Evolutionary conservation across 2,113 vertebrate species (phyloP), one percentile per base, ranked within the genome.

Genomic region (Oreocharis arfaki): DNA sequence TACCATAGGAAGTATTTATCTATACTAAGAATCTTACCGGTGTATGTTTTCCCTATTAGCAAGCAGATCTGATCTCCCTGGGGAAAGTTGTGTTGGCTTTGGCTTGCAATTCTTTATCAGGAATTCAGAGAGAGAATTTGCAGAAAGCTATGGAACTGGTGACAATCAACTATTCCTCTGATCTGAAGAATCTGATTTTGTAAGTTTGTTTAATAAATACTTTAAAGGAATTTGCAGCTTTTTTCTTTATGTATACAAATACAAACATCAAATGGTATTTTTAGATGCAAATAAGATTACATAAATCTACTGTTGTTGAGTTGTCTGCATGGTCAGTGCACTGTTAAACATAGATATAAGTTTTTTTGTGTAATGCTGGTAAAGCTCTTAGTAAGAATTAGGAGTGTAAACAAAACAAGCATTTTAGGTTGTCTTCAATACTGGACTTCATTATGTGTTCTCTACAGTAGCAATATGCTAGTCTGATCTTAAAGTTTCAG

Each of bases 141-240:
- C 99, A 99, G 98, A 99, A 99, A 97, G 99, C 99, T 92, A 99
- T 99, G 99, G 99, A 99, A 98, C 97, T 99, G 95, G 99, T 99
- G 98, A 99, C 99, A 96, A 99, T 99, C 97, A 99, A 99, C 98
- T 99, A 99, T 97, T 99, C 99, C 90, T 99, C 99, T 96, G 99
- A 99, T 98, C 98, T 99, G 98, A 99, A 99, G 98, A 99, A 99
- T 98, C 99, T 99, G 95, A 99, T 99, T 98, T 98, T 99, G 99
- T 99, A 98, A 98, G 99, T 97, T 95, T 84, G 24, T 14, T 46
- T 71, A 65, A 57, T 75, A 68, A 50, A n/a, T 33, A 8, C 61
- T 77, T 78, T 67, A 63, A 93, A 69, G 32, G n/a, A 49, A 59
- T 55, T 55, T 17, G 52, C 22, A 46, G 3, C 11, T 20, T 35